These are phyloP conservation scores for Philopedon plagiatum DNA, from an alignment of 2,888 invertebrate genomes.

Conservation along the genomic window DNA sequence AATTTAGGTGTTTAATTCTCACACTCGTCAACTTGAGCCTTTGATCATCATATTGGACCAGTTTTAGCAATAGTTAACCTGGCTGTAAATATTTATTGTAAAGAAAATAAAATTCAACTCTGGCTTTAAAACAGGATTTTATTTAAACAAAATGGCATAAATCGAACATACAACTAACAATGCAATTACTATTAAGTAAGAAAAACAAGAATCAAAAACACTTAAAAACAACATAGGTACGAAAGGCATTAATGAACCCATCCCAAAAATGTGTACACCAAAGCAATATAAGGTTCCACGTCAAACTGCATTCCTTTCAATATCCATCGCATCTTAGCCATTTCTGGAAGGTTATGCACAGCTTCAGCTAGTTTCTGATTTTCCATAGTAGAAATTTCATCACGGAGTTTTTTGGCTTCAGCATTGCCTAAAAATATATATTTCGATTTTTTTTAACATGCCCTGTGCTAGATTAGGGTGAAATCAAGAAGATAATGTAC, in stretches of 20 bases:
- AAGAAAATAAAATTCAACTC: too few species aligned
- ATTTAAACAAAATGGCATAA: not conserved
- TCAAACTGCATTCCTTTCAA: slow-evolving; percentile 42
- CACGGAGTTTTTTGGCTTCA: slow-evolving; percentile 13
- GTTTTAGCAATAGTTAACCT: too few species aligned
- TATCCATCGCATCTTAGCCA: slow-evolving; percentile 29
- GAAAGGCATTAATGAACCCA: slow-evolving; percentile 52
- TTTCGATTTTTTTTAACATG: too few species aligned
- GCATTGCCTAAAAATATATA: slow-evolving; percentile 24
- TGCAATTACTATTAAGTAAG: not conserved
- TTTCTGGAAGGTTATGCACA: slow-evolving; percentile 29
- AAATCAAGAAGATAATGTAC: too few species aligned
- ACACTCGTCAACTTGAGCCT: too few species aligned
- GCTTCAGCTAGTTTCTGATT: slow-evolving; percentile 42
- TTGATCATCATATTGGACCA: too few species aligned
- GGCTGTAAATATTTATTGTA: not conserved
- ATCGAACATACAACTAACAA: not conserved
- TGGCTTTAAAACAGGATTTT: not conserved
- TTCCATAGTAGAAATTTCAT: slow-evolving; percentile 27
- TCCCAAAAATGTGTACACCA: slow-evolving; percentile 55
- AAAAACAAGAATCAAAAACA: slow-evolving; percentile 26
- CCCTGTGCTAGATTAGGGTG: too few species aligned
- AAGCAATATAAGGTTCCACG: slow-evolving; percentile 41
- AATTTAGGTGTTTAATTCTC: too few species aligned
- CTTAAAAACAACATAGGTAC: slow-evolving; percentile 12